Conservation (phyloP, 2,113 vertebrate species). For the rabbit (Oryctolagus cuniculus) region mOryCun1.1 NC_091443.1:42971501-42972000, state of each 20-base stretch:
- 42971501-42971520: constrained; percentile 8
- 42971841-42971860: constrained; percentile 36
- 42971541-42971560: not conserved
- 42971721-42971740: not conserved
- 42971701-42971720: not conserved
- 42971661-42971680: not conserved
- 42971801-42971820: constrained; percentile 6
- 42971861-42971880: not conserved
- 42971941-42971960: not conserved
- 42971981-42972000: not conserved
- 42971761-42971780: not conserved
- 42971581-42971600: not conserved
- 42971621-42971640: not conserved
- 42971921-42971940: not conserved
- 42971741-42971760: not conserved
- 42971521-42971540: constrained; percentile 25
- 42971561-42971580: not conserved
- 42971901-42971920: constrained; percentile 12
- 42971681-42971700: not conserved
- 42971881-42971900: not conserved
- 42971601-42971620: not conserved
- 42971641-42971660: not conserved
- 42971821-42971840: not conserved
- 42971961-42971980: not conserved
- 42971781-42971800: constrained; percentile 7